These are phyloP conservation scores for Capreolus pygargus DNA, from an alignment of 2,113 vertebrate species.

Conservation along the genomic window DNA sequence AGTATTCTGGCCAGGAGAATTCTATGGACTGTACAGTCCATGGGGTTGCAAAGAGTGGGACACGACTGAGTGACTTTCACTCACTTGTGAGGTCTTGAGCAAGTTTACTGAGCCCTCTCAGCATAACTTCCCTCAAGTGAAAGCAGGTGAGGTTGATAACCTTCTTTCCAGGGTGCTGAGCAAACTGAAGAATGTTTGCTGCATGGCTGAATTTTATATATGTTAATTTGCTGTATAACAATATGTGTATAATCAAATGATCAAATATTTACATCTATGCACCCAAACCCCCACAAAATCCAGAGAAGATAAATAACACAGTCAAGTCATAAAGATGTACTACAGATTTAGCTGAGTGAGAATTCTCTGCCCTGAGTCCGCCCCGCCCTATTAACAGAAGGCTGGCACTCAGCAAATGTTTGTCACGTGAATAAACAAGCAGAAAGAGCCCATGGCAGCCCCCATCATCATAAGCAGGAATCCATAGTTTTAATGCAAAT, in stretches of 20 bases:
- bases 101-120: not conserved
- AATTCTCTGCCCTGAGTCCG: not conserved
- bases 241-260: not conserved
- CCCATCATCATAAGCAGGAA: not conserved
- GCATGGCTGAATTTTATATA: not conserved
- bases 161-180: not conserved
- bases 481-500: not conserved
- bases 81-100: not conserved
- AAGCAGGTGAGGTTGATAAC: not conserved
- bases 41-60: not conserved
- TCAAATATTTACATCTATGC: constrained; percentile 15
- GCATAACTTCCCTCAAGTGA: not conserved
- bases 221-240: not conserved
- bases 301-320: not conserved
- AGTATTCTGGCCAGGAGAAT: not conserved
- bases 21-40: not conserved
- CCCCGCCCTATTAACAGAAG: not conserved
- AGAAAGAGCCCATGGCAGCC: not conserved
- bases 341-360: not conserved
- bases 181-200: not conserved
- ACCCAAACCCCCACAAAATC: not conserved
- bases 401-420: not conserved
- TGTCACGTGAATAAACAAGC: not conserved
- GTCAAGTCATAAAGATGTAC: not conserved
- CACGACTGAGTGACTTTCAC: not conserved